Conservation (phyloP, 2,797 vertebrate species). For the Sternarchorhynchus goeldii region DNA sequence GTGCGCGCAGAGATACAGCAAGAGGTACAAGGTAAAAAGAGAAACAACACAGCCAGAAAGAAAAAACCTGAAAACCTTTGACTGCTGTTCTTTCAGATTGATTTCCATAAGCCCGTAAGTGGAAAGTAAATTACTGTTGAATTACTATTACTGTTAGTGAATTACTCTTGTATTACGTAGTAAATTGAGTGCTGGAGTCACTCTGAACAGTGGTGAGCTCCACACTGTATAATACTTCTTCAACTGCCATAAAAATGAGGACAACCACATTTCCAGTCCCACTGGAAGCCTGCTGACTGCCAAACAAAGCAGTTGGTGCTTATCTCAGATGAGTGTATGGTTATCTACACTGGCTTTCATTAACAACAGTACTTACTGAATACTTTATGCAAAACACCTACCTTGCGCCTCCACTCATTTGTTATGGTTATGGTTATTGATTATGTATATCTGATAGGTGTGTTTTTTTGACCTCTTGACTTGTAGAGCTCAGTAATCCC, state of each 20-base stretch:
- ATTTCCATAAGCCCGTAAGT: neutral
- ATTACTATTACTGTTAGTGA: slow-evolving; percentile 1
- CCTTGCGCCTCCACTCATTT: too few species aligned
- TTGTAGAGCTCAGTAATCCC: too few species aligned
- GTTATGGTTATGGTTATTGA: too few species aligned
- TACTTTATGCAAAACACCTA: too few species aligned
- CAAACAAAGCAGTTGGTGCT: neutral
- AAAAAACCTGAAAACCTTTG: neutral
- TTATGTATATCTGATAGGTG: too few species aligned
- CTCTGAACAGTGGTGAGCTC: neutral
- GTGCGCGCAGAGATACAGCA: neutral
- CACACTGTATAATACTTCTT: neutral
- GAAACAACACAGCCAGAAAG: neutral
- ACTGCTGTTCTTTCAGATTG: neutral
- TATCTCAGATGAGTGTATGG: neutral
- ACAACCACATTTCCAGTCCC: neutral
- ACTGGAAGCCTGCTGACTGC: neutral
- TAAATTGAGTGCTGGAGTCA: slow-evolving; percentile 3
- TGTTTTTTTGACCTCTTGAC: too few species aligned
- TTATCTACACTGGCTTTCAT: neutral
- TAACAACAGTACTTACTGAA: too few species aligned
- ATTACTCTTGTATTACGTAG: slow-evolving; percentile 8
- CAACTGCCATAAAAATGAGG: neutral
- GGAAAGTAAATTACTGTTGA: neutral
- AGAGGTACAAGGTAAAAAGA: neutral